phyloP scores from a whole-genome alignment of 2,113 vertebrate species.

The Pantherophis guttatus region DNA sequence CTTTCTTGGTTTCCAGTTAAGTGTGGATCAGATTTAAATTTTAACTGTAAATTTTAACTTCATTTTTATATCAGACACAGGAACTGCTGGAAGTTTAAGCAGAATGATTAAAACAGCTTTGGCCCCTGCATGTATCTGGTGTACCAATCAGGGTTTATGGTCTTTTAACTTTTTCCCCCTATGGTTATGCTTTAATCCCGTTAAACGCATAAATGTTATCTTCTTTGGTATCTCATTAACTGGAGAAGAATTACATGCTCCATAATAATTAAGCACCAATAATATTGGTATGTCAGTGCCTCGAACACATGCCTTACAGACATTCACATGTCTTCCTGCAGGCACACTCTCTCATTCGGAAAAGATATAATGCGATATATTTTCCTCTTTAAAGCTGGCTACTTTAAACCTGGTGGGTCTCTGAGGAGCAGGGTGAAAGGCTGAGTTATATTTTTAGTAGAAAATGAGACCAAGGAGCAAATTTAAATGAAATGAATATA shows the following conservation, averaged over 20 bases:
- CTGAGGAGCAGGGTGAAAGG: slow-evolving; percentile 6
- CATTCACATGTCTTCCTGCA: neutral
- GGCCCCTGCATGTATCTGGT: neutral
- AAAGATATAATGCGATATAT: slow-evolving; percentile 6
- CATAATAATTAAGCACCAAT: slow-evolving; percentile 17
- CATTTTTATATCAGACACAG: neutral
- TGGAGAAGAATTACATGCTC: slow-evolving; percentile 6
- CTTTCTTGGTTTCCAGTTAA: neutral
- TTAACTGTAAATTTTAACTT: neutral
- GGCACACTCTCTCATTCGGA: neutral
- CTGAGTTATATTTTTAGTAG: slow-evolving; percentile 56
- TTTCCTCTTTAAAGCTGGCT: slow-evolving; percentile 21
- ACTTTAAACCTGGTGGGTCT: slow-evolving; percentile 22
- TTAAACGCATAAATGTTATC: neutral
- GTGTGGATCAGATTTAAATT: neutral
- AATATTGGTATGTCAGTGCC: neutral
- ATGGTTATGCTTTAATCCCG: neutral
- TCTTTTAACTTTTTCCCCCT: neutral
- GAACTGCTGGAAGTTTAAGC: neutral
- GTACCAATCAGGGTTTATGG: neutral
- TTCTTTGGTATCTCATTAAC: neutral
- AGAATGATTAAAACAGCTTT: neutral
- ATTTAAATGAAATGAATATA: slow-evolving; percentile 36
- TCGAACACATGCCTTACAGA: neutral
- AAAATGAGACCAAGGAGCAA: neutral